Percentiles rank a stretch among this genome's conserved stretches.
phyloP scores from a whole-genome alignment of 2,888 invertebrate species.

The Ophioninae sp. region DNA sequence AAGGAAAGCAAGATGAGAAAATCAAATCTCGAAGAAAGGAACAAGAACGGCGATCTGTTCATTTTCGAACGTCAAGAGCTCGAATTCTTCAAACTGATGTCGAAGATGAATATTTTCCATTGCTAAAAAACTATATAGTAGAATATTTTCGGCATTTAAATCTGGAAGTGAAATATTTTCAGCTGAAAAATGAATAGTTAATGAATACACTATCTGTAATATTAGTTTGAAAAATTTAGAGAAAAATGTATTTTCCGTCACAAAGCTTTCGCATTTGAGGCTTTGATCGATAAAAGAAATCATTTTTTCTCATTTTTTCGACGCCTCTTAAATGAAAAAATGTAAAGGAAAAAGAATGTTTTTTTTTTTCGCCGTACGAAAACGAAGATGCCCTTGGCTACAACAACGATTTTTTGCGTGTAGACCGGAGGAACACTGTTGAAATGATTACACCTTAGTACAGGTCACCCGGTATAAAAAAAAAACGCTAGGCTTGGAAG shows the following conservation, averaged over 20 bases:
- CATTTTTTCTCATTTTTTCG: background rate
- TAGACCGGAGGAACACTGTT: background rate
- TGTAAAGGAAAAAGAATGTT: background rate
- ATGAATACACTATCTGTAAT: background rate
- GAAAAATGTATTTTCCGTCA: background rate
- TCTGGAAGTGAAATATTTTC: background rate
- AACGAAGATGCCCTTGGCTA: too few relatives aligned
- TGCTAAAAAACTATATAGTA: background rate
- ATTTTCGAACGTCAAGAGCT: too few relatives aligned
- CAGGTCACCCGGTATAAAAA: constrained; percentile 3
- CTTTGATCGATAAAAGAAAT: background rate
- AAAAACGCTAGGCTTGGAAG: background rate
- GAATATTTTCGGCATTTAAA: too few relatives aligned
- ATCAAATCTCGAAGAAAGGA: too few relatives aligned
- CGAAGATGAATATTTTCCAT: too few relatives aligned
- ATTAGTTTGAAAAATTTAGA: background rate
- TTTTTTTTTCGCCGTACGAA: too few relatives aligned
- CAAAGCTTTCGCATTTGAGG: background rate
- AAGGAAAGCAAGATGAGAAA: too few relatives aligned
- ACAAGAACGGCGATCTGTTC: too few relatives aligned
- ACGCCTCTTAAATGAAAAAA: background rate
- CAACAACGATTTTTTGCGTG: too few relatives aligned
- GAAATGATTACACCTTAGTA: background rate
- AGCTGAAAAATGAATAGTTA: background rate
- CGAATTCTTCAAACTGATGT: too few relatives aligned